A percentile compares a stretch with the other conserved stretches of the same genome.
phyloP scores from a whole-genome alignment of 2,888 invertebrate species.

The Deroplatys truncata region DNA sequence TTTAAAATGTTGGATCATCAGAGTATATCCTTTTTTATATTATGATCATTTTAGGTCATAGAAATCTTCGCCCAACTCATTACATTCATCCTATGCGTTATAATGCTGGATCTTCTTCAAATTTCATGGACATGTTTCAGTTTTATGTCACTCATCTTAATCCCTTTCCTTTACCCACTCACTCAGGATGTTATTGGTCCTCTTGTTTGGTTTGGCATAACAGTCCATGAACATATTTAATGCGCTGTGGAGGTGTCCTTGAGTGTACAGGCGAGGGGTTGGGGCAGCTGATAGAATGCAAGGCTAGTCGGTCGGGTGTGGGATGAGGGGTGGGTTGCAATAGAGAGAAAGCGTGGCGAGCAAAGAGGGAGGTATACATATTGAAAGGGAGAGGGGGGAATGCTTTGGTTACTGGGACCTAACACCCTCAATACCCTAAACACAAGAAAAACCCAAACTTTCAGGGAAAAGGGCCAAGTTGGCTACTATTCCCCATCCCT shows the following conservation, averaged over 20 bases:
- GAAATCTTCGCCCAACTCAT: too few species aligned
- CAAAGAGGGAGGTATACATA: background rate
- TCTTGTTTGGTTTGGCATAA: background rate
- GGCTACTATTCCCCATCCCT: background rate
- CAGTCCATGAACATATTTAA: background rate
- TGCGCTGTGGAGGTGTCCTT: background rate
- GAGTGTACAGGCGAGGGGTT: background rate
- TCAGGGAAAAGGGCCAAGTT: constrained; percentile 3
- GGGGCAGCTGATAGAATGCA: constrained; percentile 41
- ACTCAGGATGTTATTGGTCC: background rate
- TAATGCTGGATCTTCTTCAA: too few species aligned
- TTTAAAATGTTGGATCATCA: too few species aligned
- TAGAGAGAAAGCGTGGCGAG: constrained; percentile 1
- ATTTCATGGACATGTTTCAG: too few species aligned
- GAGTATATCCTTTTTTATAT: too few species aligned
- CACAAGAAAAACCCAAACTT: constrained; percentile 11
- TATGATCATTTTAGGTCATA: too few species aligned
- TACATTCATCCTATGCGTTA: too few species aligned
- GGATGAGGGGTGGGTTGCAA: constrained; percentile 24
- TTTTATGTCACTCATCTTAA: too few species aligned
- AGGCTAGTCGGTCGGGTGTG: constrained; percentile 30
- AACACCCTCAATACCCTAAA: background rate
- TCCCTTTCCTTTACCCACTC: too few species aligned
- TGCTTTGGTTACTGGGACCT: background rate
- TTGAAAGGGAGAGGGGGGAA: background rate